phyloP scores from a whole-genome alignment of 2,113 vertebrate species.

The Xiphophorus maculatus region DNA sequence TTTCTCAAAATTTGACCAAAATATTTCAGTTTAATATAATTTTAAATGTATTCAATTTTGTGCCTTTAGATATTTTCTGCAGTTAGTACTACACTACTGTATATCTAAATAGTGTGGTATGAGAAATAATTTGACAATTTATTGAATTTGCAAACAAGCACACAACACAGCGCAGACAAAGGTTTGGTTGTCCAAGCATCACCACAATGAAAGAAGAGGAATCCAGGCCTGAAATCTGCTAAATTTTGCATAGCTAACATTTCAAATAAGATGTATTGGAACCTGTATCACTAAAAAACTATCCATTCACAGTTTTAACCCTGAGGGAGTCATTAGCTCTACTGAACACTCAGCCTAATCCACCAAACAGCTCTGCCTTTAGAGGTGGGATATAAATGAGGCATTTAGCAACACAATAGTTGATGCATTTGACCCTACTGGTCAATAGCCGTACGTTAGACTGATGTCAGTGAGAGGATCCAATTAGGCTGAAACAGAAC shows the following conservation, averaged over 20 bases:
- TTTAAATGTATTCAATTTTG: too few species aligned
- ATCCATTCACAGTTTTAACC: constrained; percentile 4
- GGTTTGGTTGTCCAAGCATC: not conserved
- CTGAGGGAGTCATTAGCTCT: constrained; percentile 29
- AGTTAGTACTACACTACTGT: not conserved
- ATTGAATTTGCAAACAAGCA: not conserved
- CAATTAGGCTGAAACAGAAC: constrained; percentile 69
- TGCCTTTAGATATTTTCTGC: not conserved
- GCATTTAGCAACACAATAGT: constrained; percentile 57
- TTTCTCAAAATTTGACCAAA: not conserved
- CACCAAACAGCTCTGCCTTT: constrained; percentile 58
- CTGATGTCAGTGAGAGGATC: constrained; percentile 70
- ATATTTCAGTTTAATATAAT: too few species aligned
- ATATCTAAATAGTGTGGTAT: not conserved
- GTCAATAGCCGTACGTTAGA: constrained; percentile 74
- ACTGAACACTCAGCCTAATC: constrained; percentile 42
- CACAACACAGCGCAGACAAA: not conserved
- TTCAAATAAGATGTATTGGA: not conserved
- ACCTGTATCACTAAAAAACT: not conserved
- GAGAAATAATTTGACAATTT: not conserved
- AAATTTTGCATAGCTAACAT: not conserved
- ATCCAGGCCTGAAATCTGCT: too few species aligned
- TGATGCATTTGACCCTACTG: constrained; percentile 71
- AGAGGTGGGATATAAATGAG: constrained; percentile 65
- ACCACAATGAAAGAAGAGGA: not conserved